These are phyloP conservation scores for Malacoraja senta DNA, from an alignment of 2,797 vertebrate species.

Conservation along the genomic window DNA sequence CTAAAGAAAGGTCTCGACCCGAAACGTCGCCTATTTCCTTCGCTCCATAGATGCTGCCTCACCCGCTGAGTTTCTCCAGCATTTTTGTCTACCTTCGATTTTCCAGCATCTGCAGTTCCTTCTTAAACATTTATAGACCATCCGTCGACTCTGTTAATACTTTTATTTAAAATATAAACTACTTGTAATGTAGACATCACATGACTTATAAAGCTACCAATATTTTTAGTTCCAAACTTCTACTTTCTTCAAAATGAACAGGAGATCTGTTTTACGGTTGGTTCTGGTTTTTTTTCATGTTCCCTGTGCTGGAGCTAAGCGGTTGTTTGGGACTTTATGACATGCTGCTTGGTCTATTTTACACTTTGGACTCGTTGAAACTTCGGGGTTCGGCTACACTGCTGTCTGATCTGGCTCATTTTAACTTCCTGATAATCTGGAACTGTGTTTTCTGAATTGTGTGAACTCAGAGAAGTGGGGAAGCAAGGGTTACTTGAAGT, in stretches of 20 bases:
- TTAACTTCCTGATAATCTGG: neutral
- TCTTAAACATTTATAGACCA: neutral
- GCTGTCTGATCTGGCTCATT: neutral
- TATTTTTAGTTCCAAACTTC: neutral
- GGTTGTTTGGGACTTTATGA: neutral
- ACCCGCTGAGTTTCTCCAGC: too few species aligned
- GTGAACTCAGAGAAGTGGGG: neutral
- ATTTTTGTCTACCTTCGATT: too few species aligned
- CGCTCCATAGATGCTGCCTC: too few species aligned
- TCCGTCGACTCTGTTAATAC: neutral
- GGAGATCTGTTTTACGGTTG: neutral
- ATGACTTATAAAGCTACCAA: neutral
- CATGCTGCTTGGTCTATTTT: neutral
- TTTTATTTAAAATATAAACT: neutral
- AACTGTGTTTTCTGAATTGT: neutral
- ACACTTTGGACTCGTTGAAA: neutral
- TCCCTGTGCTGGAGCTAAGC: neutral
- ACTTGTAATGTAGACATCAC: neutral
- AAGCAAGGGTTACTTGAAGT: too few species aligned
- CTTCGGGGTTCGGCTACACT: too few species aligned
- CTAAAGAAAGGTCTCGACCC: too few species aligned
- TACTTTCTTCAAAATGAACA: neutral
- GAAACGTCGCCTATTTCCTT: too few species aligned
- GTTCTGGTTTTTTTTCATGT: neutral
- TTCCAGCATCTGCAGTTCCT: too few species aligned